These are phyloP conservation scores for Diabrotica undecimpunctata DNA, from an alignment of 1,140 invertebrate genomes.

Conservation along the genomic window DNA sequence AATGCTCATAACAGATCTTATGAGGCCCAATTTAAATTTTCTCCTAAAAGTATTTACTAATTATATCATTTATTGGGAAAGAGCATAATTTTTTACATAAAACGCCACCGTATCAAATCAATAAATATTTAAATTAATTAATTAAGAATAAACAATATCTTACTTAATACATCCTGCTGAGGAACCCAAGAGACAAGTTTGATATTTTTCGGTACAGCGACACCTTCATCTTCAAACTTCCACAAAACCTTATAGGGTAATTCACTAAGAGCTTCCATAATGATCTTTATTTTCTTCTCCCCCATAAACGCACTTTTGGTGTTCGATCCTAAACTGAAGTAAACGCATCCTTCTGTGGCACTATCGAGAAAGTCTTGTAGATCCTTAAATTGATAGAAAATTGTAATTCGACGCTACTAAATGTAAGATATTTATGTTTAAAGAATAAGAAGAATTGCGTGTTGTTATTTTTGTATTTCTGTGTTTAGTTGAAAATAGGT, in stretches of 20 bases:
- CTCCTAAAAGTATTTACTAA: too few relatives aligned
- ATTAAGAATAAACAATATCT: constrained; percentile 2
- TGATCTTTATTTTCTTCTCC: constrained; percentile 47
- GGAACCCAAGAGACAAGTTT: constrained; percentile 60
- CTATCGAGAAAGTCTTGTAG: constrained; percentile 47
- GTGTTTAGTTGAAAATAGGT: too few relatives aligned
- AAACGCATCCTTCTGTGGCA: constrained; percentile 53
- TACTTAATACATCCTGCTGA: constrained; percentile 46
- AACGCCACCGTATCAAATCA: too few relatives aligned
- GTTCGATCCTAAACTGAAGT: constrained; percentile 55
- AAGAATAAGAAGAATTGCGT: too few relatives aligned
- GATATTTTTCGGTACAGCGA: constrained; percentile 54
- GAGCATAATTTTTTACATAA: too few relatives aligned
- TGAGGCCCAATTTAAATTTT: too few relatives aligned
- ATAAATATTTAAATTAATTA: too few relatives aligned
- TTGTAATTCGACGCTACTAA: too few relatives aligned
- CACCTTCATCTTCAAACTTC: constrained; percentile 41
- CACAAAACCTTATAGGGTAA: constrained; percentile 41
- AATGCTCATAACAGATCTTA: too few relatives aligned
- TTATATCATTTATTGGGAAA: too few relatives aligned
- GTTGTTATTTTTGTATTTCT: too few relatives aligned
- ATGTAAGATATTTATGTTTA: too few relatives aligned
- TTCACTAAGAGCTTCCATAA: constrained; percentile 51
- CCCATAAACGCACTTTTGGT: constrained; percentile 53
- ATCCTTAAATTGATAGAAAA: constrained; percentile 39